Percentiles rank a stretch among this genome's conserved stretches.
Conservation (phyloP, 2,888 invertebrate species). For the Eristalis arbustorum region DNA sequence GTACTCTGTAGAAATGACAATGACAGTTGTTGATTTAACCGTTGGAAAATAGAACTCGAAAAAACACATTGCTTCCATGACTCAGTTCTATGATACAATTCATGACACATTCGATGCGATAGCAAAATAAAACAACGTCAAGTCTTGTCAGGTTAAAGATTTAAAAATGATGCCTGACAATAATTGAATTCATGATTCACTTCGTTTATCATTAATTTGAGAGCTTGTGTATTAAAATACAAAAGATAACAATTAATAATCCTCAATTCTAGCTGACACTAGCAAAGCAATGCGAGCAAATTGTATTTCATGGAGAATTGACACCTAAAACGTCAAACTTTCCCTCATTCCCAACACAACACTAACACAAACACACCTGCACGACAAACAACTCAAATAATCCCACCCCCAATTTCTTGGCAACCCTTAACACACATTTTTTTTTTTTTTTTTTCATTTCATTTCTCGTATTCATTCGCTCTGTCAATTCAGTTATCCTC, state of each 20-base stretch:
- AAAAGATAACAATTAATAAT: not conserved
- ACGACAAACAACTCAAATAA: not conserved
- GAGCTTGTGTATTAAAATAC: not conserved
- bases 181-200: not conserved
- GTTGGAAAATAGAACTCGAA: no score
- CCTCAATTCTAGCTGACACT: not conserved
- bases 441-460: not conserved
- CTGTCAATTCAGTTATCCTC: constrained; percentile 7
- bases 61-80: no score
- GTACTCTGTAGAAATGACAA: no score
- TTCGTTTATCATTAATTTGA: not conserved
- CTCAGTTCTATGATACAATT: no score
- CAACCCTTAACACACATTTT: not conserved
- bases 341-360: not conserved
- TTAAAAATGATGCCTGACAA: not conserved
- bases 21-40: no score
- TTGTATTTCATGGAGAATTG: constrained; percentile 5
- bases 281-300: not conserved
- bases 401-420: not conserved
- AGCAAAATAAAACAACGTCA: no score
- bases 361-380: not conserved
- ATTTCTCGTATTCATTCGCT: not conserved
- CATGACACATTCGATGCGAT: no score
- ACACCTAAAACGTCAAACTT: constrained; percentile 12
- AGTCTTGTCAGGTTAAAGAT: not conserved